Base-by-base conservation (phyloP, 1,140 invertebrate species). In the Oppia nitens region DNA sequence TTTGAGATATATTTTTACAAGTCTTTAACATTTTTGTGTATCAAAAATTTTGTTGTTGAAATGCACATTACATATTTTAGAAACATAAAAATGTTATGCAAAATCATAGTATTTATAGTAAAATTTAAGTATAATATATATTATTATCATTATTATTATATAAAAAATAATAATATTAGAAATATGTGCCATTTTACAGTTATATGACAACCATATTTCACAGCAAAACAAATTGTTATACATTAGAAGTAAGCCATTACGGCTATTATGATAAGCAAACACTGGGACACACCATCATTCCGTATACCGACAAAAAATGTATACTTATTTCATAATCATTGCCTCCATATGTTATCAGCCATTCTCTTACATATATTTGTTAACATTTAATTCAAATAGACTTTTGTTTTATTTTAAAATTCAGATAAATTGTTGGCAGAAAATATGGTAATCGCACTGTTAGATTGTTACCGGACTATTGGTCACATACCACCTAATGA, bases 251-350 rank as follows among this genome's bases (percentile, higher is more conserved):
- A 0, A 93, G 88, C 0, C 82, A 92, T 76, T 84, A 82, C 62
- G 88, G 87, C 17, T 87, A 89, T 66, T 73, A 83, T 48, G 69
- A 68, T n/a, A 78, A 77, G 48, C 75, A 77, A 40, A 77, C 75
- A 28, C 77, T 61, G 54, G 51, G 24, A 27, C 48, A 80, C 26
- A 76, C 76, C 1, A 75, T 83, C 25, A 77, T 86, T 14, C 83
- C 85, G 0, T 92, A 92, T 68, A 91, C 83, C 32, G 87, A 92
- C 74, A 87, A 91, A 66, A 81, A 81, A 61, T 92, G 87, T 92
- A 87, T 87, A 83, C 82, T 85, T 84, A 74, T 21, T 17, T 20
- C 63, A 45, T n/a, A 54, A 57, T 29, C 48, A 28, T n/a, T n/a
- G n/a, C n/a, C n/a, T n/a, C n/a, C n/a, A n/a, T n/a, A n/a, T n/a